Percentiles rank a stretch among this genome's conserved stretches.
Conservation (phyloP, 2,888 invertebrate genomes). For the Encarsia formosa region DNA sequence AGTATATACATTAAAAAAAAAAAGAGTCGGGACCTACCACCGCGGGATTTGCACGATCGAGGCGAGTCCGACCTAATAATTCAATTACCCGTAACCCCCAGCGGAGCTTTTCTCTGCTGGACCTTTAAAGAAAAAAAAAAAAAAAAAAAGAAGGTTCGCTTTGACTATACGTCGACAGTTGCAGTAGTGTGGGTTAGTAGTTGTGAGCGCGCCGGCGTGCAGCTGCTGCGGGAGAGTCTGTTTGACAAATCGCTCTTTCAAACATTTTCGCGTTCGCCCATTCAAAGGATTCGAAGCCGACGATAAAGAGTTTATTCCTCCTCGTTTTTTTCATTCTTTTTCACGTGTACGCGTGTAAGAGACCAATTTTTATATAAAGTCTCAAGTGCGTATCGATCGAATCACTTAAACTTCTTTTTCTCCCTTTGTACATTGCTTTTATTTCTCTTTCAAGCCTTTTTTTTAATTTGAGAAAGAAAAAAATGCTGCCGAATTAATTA, state of each 20-base stretch:
- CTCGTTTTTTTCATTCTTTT: not conserved
- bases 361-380: no score
- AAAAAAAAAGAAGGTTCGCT: not conserved
- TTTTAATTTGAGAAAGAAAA: no score
- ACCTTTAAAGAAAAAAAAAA: constrained; percentile 9
- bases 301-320: not conserved
- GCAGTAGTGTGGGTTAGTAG: no score
- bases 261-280: constrained; percentile 22
- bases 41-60: constrained; percentile 17
- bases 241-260: constrained; percentile 42
- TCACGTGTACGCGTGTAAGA: no score
- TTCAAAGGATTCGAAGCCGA: constrained; percentile 17
- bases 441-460: no score
- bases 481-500: no score
- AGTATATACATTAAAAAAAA: not conserved
- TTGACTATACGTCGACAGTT: not conserved
- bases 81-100: constrained; percentile 25
- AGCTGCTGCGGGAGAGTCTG: constrained; percentile 30
- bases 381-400: no score
- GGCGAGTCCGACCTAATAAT: constrained; percentile 26
- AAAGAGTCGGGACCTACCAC: no score
- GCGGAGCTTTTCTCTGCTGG: constrained; percentile 22
- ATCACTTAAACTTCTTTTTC: no score
- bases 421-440: no score
- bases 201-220: no score